Evolutionary conservation across 2,888 invertebrate species (phyloP).

Genomic region (Eumacrocentrus americanus): DNA sequence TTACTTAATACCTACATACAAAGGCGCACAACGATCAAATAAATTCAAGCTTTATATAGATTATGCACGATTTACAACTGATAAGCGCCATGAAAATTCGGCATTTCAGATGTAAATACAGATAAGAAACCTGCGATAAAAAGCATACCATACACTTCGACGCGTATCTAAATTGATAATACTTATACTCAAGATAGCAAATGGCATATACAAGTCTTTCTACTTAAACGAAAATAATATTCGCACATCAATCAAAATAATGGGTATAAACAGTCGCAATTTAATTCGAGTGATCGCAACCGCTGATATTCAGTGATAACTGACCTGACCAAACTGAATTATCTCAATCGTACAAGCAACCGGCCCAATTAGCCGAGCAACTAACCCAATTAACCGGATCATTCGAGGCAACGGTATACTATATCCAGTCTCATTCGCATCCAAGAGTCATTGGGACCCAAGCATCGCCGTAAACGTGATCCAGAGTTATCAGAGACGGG

Average conservation of each 20-base stretch:
- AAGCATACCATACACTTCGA: background rate
- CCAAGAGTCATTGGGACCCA: background rate
- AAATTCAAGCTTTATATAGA: no score
- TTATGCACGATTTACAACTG: background rate
- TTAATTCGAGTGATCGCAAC: background rate
- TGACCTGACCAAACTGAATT: background rate
- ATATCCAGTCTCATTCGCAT: background rate
- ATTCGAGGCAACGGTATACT: background rate
- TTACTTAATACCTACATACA: no score
- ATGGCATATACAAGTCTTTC: background rate
- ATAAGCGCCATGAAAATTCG: background rate
- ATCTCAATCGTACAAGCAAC: background rate
- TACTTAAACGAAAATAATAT: background rate
- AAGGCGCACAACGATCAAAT: no score
- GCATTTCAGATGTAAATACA: constrained; percentile 12
- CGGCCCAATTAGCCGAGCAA: background rate
- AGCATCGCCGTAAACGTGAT: background rate
- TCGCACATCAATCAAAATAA: background rate
- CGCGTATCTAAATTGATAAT: background rate
- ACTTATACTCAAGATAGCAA: background rate
- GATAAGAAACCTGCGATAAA: background rate
- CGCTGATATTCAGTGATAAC: background rate
- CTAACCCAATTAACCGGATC: constrained; percentile 1
- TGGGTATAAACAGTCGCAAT: background rate
- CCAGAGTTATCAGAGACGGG: background rate